These are phyloP conservation scores for Tamias sibiricus DNA, from an alignment of 2,113 vertebrate species.

Conservation along the genomic window DNA sequence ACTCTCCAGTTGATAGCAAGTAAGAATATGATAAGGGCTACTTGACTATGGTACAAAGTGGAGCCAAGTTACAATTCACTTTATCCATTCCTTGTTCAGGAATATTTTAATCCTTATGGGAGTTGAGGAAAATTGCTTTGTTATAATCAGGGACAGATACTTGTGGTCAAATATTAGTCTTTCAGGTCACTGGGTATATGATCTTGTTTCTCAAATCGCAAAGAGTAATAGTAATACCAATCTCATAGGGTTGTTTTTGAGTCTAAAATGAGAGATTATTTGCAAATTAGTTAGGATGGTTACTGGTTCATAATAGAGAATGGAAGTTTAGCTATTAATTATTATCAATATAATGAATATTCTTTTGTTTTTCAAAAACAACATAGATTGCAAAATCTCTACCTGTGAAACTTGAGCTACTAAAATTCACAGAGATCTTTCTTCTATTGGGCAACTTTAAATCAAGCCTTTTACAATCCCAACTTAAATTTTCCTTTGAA, in stretches of 20 bases:
- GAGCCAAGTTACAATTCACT: not conserved
- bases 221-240: not conserved
- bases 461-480: not conserved
- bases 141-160: not conserved
- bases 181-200: not conserved
- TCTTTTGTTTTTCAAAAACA: not conserved
- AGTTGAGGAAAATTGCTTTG: not conserved
- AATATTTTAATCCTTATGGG: not conserved
- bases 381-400: not conserved
- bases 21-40: not conserved
- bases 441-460: not conserved
- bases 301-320: not conserved
- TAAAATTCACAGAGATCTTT: conserved; percentile 6
- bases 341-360: not conserved
- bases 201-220: conserved; percentile 17
- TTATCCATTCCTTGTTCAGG: not conserved
- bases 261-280: not conserved
- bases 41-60: not conserved
- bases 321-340: not conserved
- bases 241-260: not conserved
- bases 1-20: not conserved
- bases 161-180: not conserved
- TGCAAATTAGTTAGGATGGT: not conserved
- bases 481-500: conserved; percentile 26
- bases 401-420: not conserved